Percentiles rank a stretch among this genome's conserved stretches.
Conservation (phyloP, 2,113 vertebrate genomes). For the Gasterosteus nipponicus region DNA sequence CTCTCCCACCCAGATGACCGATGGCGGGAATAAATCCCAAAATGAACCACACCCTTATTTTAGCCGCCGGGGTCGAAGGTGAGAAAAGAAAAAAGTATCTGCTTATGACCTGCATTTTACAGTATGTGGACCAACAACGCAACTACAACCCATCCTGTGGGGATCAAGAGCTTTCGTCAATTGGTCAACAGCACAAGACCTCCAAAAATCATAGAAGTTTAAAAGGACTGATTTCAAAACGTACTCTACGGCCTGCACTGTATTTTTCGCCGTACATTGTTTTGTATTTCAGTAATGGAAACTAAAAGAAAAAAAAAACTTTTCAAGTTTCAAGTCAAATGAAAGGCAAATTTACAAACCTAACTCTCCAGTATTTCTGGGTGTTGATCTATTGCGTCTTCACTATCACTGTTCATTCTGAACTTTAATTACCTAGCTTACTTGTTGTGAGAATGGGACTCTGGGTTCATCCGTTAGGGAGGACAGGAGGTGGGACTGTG, state of each 20-base stretch:
- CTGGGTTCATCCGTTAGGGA: slow-evolving; percentile 29
- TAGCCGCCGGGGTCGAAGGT: no score
- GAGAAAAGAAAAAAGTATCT: no score
- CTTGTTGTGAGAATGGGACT: slow-evolving; percentile 25
- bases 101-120: no score
- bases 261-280: not conserved
- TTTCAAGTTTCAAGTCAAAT: slow-evolving; percentile 12
- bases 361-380: slow-evolving; percentile 1
- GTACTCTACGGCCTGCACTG: not conserved
- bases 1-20: no score
- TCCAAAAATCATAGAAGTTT: not conserved
- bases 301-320: not conserved
- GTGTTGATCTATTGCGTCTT: slow-evolving; percentile 21
- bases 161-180: not conserved
- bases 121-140: not conserved
- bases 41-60: no score
- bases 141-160: not conserved
- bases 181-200: not conserved
- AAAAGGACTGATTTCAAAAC: not conserved
- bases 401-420: slow-evolving; percentile 5
- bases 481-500: not conserved
- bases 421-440: slow-evolving; percentile 23
- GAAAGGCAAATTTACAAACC: slow-evolving; percentile 46
- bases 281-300: slow-evolving; percentile 27
- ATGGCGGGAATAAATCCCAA: no score